Percentiles rank a stretch among this genome's conserved stretches.
These are phyloP conservation scores for Xylota segnis DNA, from an alignment of 2,888 invertebrate species.

Conservation along the genomic window DNA sequence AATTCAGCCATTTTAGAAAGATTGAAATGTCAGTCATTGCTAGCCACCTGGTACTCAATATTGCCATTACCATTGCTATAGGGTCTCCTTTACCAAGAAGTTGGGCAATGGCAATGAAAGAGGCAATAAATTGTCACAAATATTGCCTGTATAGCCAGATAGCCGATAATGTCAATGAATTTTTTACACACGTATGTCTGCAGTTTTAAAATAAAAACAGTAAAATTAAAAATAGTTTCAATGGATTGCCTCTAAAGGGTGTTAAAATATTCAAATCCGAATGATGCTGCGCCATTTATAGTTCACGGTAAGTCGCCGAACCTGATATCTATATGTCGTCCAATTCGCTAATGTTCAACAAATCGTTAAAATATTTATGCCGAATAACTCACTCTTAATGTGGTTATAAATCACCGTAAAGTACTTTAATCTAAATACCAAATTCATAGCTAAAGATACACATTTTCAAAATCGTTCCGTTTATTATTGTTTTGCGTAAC, in stretches of 20 bases:
- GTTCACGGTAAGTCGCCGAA: slow-evolving; percentile 9
- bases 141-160: no score
- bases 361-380: slow-evolving; percentile 17
- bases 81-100: no score
- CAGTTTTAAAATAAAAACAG: no score
- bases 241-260: background rate
- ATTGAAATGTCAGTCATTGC: no score
- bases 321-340: slow-evolving; percentile 4
- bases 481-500: background rate
- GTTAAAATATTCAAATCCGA: slow-evolving; percentile 5
- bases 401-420: slow-evolving; percentile 23
- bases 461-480: slow-evolving; percentile 12
- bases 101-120: no score
- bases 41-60: no score
- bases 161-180: no score
- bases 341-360: slow-evolving; percentile 14
- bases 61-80: no score
- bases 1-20: no score
- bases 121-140: no score
- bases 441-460: slow-evolving; percentile 3
- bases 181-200: no score
- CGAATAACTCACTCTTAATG: slow-evolving; percentile 3
- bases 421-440: slow-evolving; percentile 29
- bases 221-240: background rate
- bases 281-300: background rate